These are phyloP conservation scores for Anguilla obscura DNA, from an alignment of 2,797 vertebrate genomes.

Conservation along the genomic window DNA sequence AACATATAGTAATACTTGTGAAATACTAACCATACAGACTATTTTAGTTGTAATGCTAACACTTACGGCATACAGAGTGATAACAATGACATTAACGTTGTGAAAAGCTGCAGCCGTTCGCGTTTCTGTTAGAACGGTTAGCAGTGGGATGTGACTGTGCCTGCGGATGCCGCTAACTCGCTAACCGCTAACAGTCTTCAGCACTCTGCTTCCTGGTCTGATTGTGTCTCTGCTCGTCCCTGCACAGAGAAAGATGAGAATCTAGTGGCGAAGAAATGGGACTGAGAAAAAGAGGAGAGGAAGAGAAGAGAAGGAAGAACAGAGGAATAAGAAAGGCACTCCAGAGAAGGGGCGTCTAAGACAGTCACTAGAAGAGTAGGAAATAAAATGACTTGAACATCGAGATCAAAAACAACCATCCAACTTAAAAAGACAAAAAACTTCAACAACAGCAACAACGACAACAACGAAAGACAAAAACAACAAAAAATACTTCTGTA, in stretches of 20 bases:
- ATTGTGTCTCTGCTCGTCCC: conserved; percentile 1
- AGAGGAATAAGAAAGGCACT: conserved; percentile 20
- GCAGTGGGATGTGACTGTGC: not conserved
- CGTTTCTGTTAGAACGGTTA: not conserved
- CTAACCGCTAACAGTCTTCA: not conserved
- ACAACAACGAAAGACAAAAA: conserved; percentile 51
- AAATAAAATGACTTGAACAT: conserved; percentile 44
- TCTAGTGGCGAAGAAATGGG: conserved; percentile 58
- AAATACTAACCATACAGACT: not conserved
- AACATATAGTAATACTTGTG: not conserved
- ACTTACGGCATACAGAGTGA: not conserved
- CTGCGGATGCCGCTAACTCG: not conserved
- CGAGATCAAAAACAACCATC: conserved; percentile 46
- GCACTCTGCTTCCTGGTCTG: not conserved
- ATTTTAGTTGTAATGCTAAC: not conserved
- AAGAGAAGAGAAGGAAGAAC: conserved; percentile 20
- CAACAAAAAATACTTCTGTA: conserved; percentile 62
- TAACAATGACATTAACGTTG: not conserved
- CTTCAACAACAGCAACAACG: conserved; percentile 48
- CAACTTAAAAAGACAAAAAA: conserved; percentile 52
- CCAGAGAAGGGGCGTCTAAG: conserved; percentile 42
- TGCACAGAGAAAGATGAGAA: conserved; percentile 57
- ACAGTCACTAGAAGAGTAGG: conserved; percentile 49
- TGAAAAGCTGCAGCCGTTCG: not conserved
- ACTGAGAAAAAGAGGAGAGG: conserved; percentile 37